These are phyloP conservation scores for Cyanoderma ruficeps DNA, from an alignment of 2,113 vertebrate genomes.

Conservation along the genomic window DNA sequence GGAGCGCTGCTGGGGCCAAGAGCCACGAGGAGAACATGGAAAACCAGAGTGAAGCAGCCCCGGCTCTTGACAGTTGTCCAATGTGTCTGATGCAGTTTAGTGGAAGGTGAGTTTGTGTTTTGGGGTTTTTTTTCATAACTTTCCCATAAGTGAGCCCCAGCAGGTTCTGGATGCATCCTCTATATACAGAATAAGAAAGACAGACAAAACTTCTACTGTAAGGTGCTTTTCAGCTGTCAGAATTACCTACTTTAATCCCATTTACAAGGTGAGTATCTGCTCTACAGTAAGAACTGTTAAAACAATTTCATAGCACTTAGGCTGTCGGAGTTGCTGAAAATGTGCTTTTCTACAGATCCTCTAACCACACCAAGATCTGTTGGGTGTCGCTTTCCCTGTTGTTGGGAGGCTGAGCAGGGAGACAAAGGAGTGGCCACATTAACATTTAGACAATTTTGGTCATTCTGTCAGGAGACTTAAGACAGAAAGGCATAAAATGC, in stretches of 20 bases:
- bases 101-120: slow-evolving; percentile 73
- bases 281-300: background rate
- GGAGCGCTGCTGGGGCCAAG: accelerated
- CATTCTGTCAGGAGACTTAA: background rate
- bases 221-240: background rate
- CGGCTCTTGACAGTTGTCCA: slow-evolving; percentile 78
- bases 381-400: too few relatives aligned
- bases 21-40: background rate
- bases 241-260: background rate
- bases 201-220: background rate
- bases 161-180: background rate
- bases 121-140: background rate
- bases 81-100: slow-evolving; percentile 81
- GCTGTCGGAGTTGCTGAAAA: background rate
- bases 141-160: background rate
- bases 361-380: too few relatives aligned
- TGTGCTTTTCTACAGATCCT: background rate
- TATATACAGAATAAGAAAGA: background rate
- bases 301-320: background rate
- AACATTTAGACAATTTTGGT: background rate
- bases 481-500: background rate
- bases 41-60: background rate
- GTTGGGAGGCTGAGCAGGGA: background rate
- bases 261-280: background rate
- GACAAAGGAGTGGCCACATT: background rate